phyloP scores from a whole-genome alignment of 2,888 invertebrate genomes.

The Platypus cylindrus region DNA sequence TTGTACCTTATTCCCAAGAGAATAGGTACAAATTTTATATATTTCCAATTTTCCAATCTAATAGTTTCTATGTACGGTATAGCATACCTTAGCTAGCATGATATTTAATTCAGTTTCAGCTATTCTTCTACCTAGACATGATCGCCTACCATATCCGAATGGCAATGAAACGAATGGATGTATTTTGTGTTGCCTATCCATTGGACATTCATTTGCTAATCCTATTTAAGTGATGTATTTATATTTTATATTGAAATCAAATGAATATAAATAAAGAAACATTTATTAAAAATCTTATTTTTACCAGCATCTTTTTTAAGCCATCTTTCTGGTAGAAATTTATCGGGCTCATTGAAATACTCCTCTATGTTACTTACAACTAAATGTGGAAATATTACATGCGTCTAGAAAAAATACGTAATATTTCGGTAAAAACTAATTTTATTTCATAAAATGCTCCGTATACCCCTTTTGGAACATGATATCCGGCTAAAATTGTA shows the following conservation, averaged over 20 bases:
- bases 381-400: constrained; percentile 67
- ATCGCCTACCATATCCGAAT: constrained; percentile 64
- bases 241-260: neutral
- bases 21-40: no score
- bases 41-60: no score
- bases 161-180: constrained; percentile 65
- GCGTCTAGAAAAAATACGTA: constrained; percentile 45
- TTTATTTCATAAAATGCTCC: neutral
- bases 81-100: constrained; percentile 53
- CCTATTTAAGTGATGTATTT: no score
- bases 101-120: constrained; percentile 70
- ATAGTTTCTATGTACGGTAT: neutral
- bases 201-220: constrained; percentile 25
- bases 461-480: constrained; percentile 68
- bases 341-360: constrained; percentile 57
- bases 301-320: constrained; percentile 38
- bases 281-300: neutral
- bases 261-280: constrained; percentile 1
- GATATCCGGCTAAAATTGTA: constrained; percentile 61
- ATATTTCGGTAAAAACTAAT: neutral
- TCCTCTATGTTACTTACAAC: constrained; percentile 59
- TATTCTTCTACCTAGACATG: constrained; percentile 67
- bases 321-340: constrained; percentile 70
- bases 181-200: constrained; percentile 40
- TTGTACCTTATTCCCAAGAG: no score